A percentile compares a stretch with the other conserved stretches of the same genome.
These are phyloP conservation scores for Prionailurus bengalensis DNA, from an alignment of 2,113 vertebrate genomes.

Conservation along the genomic window DNA sequence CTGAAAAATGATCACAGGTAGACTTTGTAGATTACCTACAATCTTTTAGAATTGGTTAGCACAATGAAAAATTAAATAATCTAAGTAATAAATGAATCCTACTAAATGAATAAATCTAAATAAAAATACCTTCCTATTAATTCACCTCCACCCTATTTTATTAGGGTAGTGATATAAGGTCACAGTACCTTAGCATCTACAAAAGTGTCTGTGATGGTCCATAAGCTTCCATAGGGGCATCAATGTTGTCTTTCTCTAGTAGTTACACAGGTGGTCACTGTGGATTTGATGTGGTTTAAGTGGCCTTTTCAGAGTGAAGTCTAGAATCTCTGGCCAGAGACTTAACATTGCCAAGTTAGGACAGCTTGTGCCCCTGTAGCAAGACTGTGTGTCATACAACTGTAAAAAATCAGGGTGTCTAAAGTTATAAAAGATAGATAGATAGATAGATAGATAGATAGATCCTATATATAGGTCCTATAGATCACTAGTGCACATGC, in stretches of 20 bases:
- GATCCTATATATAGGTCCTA: not conserved
- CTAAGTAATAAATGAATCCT: no score
- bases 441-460: not conserved
- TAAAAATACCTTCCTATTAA: not conserved
- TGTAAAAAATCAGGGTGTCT: not conserved
- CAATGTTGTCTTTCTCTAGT: not conserved
- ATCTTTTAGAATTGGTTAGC: not conserved
- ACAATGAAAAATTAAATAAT: conserved; percentile 2
- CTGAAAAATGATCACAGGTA: not conserved
- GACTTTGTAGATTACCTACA: not conserved
- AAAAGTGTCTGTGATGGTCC: not conserved
- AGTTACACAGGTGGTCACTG: not conserved
- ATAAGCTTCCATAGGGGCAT: not conserved
- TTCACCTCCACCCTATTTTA: not conserved
- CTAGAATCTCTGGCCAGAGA: not conserved
- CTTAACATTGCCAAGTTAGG: not conserved
- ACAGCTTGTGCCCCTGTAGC: not conserved
- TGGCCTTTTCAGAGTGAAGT: not conserved
- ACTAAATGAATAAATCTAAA: not conserved
- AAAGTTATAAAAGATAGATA: not conserved
- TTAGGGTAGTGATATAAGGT: not conserved
- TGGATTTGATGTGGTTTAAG: not conserved
- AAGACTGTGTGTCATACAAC: not conserved
- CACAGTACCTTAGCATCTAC: not conserved
- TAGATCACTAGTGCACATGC: not conserved